Conservation (phyloP, 2,888 invertebrate genomes). For the Lacanobia wlatinum region DNA sequence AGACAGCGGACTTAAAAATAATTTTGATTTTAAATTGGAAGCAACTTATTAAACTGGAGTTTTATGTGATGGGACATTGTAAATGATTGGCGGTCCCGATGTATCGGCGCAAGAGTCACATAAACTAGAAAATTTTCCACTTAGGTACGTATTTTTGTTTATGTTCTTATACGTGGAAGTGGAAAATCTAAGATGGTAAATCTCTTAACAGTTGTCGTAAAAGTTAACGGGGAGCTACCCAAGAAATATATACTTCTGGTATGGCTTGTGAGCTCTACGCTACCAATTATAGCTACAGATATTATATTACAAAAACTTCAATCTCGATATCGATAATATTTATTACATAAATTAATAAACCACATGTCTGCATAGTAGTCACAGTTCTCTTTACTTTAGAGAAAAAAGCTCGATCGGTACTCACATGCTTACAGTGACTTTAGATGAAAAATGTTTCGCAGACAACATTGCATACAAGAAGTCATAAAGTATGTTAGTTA, state of each 20-base stretch:
- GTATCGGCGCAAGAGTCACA: slow-evolving; percentile 36
- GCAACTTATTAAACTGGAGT: slow-evolving; percentile 84
- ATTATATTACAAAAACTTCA: slow-evolving; percentile 50
- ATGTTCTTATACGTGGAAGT: slow-evolving; percentile 18
- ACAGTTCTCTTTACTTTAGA: slow-evolving; percentile 31
- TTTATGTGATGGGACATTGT: slow-evolving; percentile 81
- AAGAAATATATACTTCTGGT: slow-evolving; percentile 23
- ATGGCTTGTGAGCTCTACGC: slow-evolving; percentile 8
- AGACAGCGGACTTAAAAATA: slow-evolving; percentile 86
- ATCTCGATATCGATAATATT: slow-evolving; percentile 52
- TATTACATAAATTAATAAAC: slow-evolving; percentile 60
- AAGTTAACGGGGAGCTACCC: slow-evolving; percentile 19
- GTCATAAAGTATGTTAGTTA: slow-evolving; percentile 61
- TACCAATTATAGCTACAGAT: slow-evolving; percentile 51
- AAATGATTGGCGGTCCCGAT: slow-evolving; percentile 71
- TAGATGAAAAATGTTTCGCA: slow-evolving; percentile 48
- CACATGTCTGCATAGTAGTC: slow-evolving; percentile 52
- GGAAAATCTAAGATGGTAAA: slow-evolving; percentile 20
- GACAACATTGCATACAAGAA: slow-evolving; percentile 46
- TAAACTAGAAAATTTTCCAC: slow-evolving; percentile 34
- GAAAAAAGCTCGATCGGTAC: slow-evolving; percentile 36
- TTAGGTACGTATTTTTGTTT: slow-evolving; percentile 26
- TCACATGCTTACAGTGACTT: slow-evolving; percentile 42
- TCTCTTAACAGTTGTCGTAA: slow-evolving; percentile 19
- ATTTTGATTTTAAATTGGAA: slow-evolving; percentile 88